These are phyloP conservation scores for Drosophila albomicans DNA, from an alignment of 1,140 invertebrate species.

Conservation along the genomic window DNA sequence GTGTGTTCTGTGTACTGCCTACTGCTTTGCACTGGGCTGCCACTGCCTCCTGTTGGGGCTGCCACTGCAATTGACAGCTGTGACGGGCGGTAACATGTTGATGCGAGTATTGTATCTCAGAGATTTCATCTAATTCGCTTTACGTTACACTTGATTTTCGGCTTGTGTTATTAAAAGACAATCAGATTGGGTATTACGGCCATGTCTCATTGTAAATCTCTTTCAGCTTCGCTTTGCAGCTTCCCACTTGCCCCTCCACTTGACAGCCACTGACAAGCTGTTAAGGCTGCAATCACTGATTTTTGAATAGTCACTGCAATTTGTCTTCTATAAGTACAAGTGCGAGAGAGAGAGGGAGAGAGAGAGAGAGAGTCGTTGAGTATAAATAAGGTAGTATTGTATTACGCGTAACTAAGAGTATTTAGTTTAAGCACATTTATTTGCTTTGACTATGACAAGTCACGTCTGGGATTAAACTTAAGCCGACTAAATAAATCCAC, in stretches of 20 bases:
- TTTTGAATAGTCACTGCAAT: slow-evolving; percentile 41
- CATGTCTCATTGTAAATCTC: slow-evolving; percentile 44
- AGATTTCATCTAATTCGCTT: slow-evolving; percentile 57
- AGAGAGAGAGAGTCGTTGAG: no score
- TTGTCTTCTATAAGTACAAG: slow-evolving; percentile 6
- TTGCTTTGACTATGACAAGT: neutral
- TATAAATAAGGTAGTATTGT: neutral
- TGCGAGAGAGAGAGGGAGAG: no score
- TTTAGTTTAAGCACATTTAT: slow-evolving; percentile 1
- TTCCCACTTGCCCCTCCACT: neutral
- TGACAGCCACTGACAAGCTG: slow-evolving; percentile 26
- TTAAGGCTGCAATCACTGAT: slow-evolving; percentile 27
- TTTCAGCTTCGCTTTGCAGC: neutral
- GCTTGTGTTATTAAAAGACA: slow-evolving; percentile 56
- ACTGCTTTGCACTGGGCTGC: neutral
- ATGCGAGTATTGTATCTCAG: slow-evolving; percentile 41
- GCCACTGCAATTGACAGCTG: slow-evolving; percentile 55
- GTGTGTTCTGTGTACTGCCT: neutral
- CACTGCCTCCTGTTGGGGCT: slow-evolving; percentile 3
- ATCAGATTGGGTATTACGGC: slow-evolving; percentile 48
- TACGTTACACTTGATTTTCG: slow-evolving; percentile 53
- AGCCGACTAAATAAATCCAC: neutral
- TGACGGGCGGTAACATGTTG: slow-evolving; percentile 55
- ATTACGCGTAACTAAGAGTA: slow-evolving; percentile 1
- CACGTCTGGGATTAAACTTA: neutral